Evolutionary conservation across 2,797 vertebrate species (phyloP), one percentile per base, ranked within the genome.

Genomic region (Pelodytes ibericus): DNA sequence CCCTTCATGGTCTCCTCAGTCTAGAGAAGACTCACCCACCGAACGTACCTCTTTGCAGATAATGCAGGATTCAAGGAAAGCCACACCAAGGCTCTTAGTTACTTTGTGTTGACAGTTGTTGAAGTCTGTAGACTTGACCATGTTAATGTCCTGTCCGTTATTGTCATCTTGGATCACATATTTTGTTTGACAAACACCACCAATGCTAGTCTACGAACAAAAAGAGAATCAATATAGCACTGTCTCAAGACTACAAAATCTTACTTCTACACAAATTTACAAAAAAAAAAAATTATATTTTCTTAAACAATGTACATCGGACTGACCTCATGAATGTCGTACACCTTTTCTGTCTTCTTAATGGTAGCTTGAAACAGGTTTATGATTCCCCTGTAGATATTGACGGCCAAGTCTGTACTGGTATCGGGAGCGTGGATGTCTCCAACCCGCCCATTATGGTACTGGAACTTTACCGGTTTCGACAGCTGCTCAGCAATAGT

Each of bases 251-350:
- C 8, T 26, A 24, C 5, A 63, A 16, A 5, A 18, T n/a, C 30
- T n/a, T 27, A 39, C 36, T 39, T 7, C 7, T 39, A 39, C 36
- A 8, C 36, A 13, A 39, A 8, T 8, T 7, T 13, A 39, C n/a
- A n/a, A 7, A 13, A 26, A 36, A n/a, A 57, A 36, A 5, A 74
- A 57, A 9, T 26, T 2, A 71, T 80, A 72, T 58, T 4, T 4
- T 41, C 2, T 41, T 24, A 33, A 2, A 2, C 16, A 25, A 33
- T 22, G 59, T n/a, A 1, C 15, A 11, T 30, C 1, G 13, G 22
- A 63, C 30, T n/a, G 2, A 94, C 92, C 94, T 95, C 94, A 76
- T 93, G 93, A 44, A 95, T 74, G 20, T 87, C 89, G 4, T 95
- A 95, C 16, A 87, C 83, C 3, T 92, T 90, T 74, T 91, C 84